phyloP scores from a whole-genome alignment of 2,113 vertebrate genomes.

The Cololabis saira region DNA sequence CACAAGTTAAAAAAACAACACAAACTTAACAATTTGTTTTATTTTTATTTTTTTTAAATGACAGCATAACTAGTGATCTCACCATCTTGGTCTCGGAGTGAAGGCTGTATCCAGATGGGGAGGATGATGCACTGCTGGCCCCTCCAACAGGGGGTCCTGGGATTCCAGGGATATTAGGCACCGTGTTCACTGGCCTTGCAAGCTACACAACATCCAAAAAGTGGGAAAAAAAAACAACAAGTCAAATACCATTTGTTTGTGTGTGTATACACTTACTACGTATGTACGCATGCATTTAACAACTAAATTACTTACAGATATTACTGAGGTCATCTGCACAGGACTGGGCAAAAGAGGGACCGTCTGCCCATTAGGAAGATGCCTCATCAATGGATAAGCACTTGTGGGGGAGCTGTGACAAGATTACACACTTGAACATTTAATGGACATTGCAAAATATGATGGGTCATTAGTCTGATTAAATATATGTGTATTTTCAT shows the following conservation, averaged over 20 bases:
- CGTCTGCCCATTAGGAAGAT: slow-evolving; percentile 94
- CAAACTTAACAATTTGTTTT: too few species aligned
- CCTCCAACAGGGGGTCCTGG: slow-evolving; percentile 90
- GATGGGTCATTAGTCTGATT: background rate
- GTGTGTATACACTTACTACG: background rate
- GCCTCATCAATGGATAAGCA: slow-evolving; percentile 91
- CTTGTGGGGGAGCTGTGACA: slow-evolving; percentile 88
- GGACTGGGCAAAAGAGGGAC: slow-evolving; percentile 93
- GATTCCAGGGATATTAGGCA: slow-evolving; percentile 95
- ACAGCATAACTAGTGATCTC: slow-evolving; percentile 55
- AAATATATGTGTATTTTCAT: background rate
- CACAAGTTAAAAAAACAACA: background rate
- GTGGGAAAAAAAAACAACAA: slow-evolving; percentile 3
- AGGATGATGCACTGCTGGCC: slow-evolving; percentile 87
- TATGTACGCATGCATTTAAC: background rate
- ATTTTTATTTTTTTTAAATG: background rate
- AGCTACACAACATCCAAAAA: slow-evolving; percentile 73
- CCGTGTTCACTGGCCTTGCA: slow-evolving; percentile 88
- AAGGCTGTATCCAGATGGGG: slow-evolving; percentile 88
- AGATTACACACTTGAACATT: slow-evolving; percentile 16
- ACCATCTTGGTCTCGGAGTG: slow-evolving; percentile 94
- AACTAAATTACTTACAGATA: slow-evolving; percentile 88
- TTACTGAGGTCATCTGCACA: slow-evolving; percentile 95
- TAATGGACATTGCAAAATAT: slow-evolving; percentile 1
- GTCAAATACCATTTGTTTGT: background rate